A percentile compares a stretch with the other conserved stretches of the same genome.
phyloP scores from a whole-genome alignment of 1,140 invertebrate genomes.

The Himalopsyche phryganea region DNA sequence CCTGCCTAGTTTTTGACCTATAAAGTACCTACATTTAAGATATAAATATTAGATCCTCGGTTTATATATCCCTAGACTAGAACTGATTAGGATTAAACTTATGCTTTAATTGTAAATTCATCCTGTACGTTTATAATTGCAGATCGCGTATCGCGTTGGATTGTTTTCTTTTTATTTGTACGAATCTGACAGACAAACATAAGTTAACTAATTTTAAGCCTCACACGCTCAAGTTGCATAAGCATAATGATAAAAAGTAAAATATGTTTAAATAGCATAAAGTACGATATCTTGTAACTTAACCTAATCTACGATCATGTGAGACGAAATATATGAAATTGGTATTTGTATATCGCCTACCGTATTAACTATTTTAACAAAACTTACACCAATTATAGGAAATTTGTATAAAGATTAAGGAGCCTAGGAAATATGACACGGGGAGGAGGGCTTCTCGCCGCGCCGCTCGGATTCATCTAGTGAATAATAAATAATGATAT shows the following conservation, averaged over 20 bases:
- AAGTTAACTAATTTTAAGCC: slow-evolving; percentile 36
- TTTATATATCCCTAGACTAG: slow-evolving; percentile 35
- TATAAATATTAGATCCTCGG: slow-evolving; percentile 36
- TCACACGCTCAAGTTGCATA: slow-evolving; percentile 35
- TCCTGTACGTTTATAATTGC: slow-evolving; percentile 31
- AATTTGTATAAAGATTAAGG: slow-evolving; percentile 34
- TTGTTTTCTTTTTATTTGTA: slow-evolving; percentile 32
- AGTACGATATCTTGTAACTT: slow-evolving; percentile 31
- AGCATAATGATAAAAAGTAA: slow-evolving; percentile 32
- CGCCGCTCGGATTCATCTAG: slow-evolving; percentile 13
- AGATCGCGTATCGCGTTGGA: slow-evolving; percentile 27
- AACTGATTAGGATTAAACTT: slow-evolving; percentile 36
- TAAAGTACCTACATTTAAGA: slow-evolving; percentile 31
- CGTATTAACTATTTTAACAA: slow-evolving; percentile 31
- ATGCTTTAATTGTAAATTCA: slow-evolving; percentile 36
- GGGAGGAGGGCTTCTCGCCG: slow-evolving; percentile 4
- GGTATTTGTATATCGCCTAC: slow-evolving; percentile 25
- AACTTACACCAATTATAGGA: slow-evolving; percentile 28
- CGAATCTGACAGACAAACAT: slow-evolving; percentile 32
- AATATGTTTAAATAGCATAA: slow-evolving; percentile 34
- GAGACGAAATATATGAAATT: slow-evolving; percentile 29
- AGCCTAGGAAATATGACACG: slow-evolving; percentile 22
- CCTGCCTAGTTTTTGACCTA: slow-evolving; percentile 33
- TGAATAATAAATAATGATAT: slow-evolving; percentile 16
- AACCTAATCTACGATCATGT: slow-evolving; percentile 32